Evolutionary conservation across 1,140 invertebrate genomes (phyloP).

Genomic region (Trichomalopsis sarcophagae): DNA sequence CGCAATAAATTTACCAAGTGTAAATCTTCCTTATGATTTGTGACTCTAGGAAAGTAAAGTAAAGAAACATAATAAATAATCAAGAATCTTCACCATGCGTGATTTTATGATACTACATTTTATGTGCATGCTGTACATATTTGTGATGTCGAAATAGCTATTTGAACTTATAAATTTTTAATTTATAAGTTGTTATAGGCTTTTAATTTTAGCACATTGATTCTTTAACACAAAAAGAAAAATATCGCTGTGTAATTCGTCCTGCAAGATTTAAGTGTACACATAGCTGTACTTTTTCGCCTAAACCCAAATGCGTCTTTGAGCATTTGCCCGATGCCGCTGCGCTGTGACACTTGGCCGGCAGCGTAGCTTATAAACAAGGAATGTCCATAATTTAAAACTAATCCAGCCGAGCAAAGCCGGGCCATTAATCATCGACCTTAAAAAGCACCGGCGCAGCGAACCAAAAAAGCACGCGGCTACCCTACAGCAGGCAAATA

Average conservation of each 20-base stretch:
- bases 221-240: too few relatives aligned
- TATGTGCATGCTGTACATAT: too few relatives aligned
- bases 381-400: conserved; percentile 51
- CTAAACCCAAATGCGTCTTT: conserved; percentile 29
- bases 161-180: too few relatives aligned
- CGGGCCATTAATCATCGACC: conserved; percentile 41
- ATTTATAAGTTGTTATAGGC: too few relatives aligned
- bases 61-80: conserved; percentile 13
- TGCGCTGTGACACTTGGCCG: background rate
- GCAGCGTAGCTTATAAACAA: conserved; percentile 27
- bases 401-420: conserved; percentile 39
- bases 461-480: background rate
- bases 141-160: too few relatives aligned
- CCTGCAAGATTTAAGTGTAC: too few relatives aligned
- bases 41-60: conserved; percentile 9
- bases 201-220: too few relatives aligned
- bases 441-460: background rate
- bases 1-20: conserved; percentile 41
- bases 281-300: background rate
- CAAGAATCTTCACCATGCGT: background rate
- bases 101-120: too few relatives aligned
- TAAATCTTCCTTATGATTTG: conserved; percentile 44
- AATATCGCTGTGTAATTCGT: too few relatives aligned
- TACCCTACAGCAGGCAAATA: background rate
- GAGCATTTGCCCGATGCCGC: background rate